These are phyloP conservation scores for Pristiophorus japonicus DNA, from an alignment of 2,113 vertebrate genomes.

Conservation along the genomic window DNA sequence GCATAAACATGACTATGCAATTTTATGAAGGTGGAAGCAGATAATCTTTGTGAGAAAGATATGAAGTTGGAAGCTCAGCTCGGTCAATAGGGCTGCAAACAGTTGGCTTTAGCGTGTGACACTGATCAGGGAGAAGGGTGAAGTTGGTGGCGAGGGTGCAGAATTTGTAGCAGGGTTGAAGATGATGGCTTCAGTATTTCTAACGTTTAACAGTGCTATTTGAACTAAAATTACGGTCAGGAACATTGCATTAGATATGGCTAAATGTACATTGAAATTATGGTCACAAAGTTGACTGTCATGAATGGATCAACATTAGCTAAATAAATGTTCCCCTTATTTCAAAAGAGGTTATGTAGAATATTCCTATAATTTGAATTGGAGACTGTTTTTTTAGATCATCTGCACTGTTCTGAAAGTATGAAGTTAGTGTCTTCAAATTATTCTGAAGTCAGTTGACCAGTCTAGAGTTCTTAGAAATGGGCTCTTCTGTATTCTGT, in stretches of 20 bases:
- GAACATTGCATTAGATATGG: not conserved
- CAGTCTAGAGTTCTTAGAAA: not conserved
- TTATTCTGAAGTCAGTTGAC: not conserved
- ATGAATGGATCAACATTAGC: not conserved
- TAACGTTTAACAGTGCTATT: not conserved
- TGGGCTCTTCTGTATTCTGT: not conserved
- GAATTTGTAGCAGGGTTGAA: not conserved
- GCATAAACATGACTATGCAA: not conserved
- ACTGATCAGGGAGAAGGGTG: not conserved
- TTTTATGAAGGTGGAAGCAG: not conserved
- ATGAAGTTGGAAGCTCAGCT: not conserved
- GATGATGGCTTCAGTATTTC: not conserved
- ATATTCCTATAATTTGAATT: conserved; percentile 19
- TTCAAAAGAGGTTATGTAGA: not conserved
- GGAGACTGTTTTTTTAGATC: not conserved
- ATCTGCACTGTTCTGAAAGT: not conserved
- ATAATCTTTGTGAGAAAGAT: not conserved
- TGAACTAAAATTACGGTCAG: not conserved
- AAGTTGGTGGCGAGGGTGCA: not conserved
- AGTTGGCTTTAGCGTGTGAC: not conserved
- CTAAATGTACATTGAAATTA: not conserved
- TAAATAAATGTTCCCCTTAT: not conserved
- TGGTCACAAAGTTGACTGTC: not conserved
- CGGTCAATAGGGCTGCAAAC: not conserved
- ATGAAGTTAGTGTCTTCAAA: not conserved